phyloP scores from a whole-genome alignment of 2,888 invertebrate genomes.

The Polydrusus tereticollis region DNA sequence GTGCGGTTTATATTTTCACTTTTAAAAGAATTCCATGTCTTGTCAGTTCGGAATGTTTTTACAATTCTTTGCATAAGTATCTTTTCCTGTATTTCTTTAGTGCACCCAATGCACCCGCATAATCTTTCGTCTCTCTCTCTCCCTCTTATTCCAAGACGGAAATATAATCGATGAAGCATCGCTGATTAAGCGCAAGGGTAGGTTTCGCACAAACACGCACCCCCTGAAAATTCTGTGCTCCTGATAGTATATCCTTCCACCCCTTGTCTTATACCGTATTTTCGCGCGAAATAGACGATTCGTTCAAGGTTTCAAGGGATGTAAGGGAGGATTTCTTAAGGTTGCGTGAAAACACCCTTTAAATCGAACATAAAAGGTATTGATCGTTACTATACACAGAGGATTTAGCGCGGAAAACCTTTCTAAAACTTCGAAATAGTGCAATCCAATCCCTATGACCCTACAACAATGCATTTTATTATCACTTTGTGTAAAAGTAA shows the following conservation, averaged over 20 bases:
- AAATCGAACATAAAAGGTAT: background rate
- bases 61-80: background rate
- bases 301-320: background rate
- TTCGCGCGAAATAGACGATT: slow-evolving; percentile 29
- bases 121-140: too few species aligned
- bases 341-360: too few species aligned
- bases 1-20: slow-evolving; percentile 6
- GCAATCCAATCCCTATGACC: too few species aligned
- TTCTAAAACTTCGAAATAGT: too few species aligned
- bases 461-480: too few species aligned
- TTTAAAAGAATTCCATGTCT: background rate
- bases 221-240: slow-evolving; percentile 22
- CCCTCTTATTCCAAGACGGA: too few species aligned
- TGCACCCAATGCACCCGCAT: too few species aligned
- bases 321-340: background rate
- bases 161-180: too few species aligned
- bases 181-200: background rate
- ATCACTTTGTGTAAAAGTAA: too few species aligned
- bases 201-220: background rate
- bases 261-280: slow-evolving; percentile 27
- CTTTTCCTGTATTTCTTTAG: too few species aligned
- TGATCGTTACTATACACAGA: too few species aligned
- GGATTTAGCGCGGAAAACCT: too few species aligned
- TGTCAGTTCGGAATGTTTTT: background rate
- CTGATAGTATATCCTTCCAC: slow-evolving; percentile 35